Conservation (phyloP, 2,888 invertebrate species). For the Aleiodes leptofemur region DNA sequence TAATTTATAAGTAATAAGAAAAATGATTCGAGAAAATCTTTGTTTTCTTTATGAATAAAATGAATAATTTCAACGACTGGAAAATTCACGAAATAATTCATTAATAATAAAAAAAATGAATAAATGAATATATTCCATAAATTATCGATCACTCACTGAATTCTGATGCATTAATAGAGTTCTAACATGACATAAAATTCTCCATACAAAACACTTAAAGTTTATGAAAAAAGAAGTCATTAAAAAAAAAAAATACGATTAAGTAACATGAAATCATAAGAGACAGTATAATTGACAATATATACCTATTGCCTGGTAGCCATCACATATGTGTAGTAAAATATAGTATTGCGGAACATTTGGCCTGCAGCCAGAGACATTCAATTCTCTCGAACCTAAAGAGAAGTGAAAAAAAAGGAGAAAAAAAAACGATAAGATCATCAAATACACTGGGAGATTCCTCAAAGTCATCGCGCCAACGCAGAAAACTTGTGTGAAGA, state of each 20-base stretch:
- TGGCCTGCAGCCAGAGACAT: conserved; percentile 12
- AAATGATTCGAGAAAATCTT: too few species aligned
- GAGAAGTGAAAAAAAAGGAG: too few species aligned
- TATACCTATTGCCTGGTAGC: not conserved
- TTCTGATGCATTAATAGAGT: too few species aligned
- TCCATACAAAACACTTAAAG: not conserved
- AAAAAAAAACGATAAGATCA: not conserved
- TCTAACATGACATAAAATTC: not conserved
- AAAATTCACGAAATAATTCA: too few species aligned
- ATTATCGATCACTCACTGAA: too few species aligned
- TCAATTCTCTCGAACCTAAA: too few species aligned
- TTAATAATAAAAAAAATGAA: too few species aligned
- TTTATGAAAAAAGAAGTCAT: not conserved
- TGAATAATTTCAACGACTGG: too few species aligned
- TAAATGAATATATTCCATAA: too few species aligned
- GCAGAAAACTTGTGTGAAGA: conserved; percentile 1
- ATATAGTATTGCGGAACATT: conserved; percentile 19
- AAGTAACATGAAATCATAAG: conserved; percentile 14
- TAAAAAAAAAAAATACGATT: conserved; percentile 6
- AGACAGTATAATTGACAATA: conserved; percentile 10
- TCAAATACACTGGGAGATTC: conserved; percentile 15
- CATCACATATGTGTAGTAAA: not conserved
- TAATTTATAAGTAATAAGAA: too few species aligned
- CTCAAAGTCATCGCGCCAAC: conserved; percentile 32
- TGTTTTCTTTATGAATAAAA: too few species aligned